Base-by-base conservation (phyloP, 2,888 invertebrate genomes). In the Ametastegia equiseti region DNA sequence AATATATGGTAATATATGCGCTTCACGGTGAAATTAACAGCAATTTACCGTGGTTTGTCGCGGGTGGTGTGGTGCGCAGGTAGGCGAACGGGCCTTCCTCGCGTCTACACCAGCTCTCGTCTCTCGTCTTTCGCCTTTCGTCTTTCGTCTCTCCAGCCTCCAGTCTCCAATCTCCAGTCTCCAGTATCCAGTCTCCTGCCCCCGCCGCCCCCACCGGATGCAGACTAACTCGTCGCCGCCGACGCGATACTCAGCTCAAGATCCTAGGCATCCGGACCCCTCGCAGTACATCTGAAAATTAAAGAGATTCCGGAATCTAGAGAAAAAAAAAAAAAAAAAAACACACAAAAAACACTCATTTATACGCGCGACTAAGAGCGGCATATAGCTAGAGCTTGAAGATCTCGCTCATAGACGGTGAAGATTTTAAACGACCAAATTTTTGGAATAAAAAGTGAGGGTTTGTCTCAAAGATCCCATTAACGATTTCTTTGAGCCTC, bases 1-100 rank as follows among this genome's bases (percentile, higher is more conserved):
- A 85, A 86, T 86, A 86, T 86, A 86, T 86, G 86, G 83, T 86
- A 86, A 86, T 86, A 83, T 83, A 84, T 85, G 86, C 84, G 82
- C 81, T 83, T 79, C 83, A 79, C 84, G 77, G 83, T 82, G 81
- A 86, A 86, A 86, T 86, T 86, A 86, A 86, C 83, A 83, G 84
- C 83, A 85, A 85, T 84, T 85, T 85, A 83, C 83, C 77, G 81
- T 63, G 82, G 82, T 78, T 78, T 78, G 63, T 78, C 60, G 60
- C 63, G 60, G 78, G 78, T 78, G 63, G 78, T 63, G n/a, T n/a
- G n/a, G n/a, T n/a, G n/a, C n/a, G 60, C 39, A 78, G 78, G 57
- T 60, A 54, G 78, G 78, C 63, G 78, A n/a, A n/a, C 75, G 54
- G 54, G 54, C 39, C 54, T 71, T 47, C 47, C 47, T 47, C 23